Percentiles rank a stretch among this genome's conserved stretches.
Evolutionary conservation across 2,888 invertebrate species (phyloP).

Genomic region (Aporophyla lueneburgensis): DNA sequence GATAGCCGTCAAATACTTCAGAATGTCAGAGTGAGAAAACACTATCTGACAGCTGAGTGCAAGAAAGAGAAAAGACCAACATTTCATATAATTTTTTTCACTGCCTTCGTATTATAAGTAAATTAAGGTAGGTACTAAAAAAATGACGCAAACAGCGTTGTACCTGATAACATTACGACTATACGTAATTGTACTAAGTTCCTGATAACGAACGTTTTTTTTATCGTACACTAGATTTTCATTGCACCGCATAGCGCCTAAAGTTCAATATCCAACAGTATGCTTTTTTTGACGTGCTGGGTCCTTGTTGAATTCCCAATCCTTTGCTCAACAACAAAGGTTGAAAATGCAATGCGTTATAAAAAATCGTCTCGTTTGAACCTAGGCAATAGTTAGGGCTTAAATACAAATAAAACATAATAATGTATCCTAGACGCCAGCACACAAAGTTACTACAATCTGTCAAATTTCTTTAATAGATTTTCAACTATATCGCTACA

Average conservation of each 20-base stretch:
- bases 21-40: background rate
- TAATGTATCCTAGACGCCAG: background rate
- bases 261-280: background rate
- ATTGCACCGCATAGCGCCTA: too few species aligned
- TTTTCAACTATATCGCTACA: too few species aligned
- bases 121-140: background rate
- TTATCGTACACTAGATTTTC: background rate
- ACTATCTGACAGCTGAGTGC: background rate
- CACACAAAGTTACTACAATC: too few species aligned
- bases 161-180: constrained; percentile 31
- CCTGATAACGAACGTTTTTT: background rate
- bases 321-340: too few species aligned
- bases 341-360: background rate
- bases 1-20: background rate
- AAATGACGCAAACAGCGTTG: background rate
- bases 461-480: too few species aligned
- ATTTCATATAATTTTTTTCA: background rate
- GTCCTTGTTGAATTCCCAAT: background rate
- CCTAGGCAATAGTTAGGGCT: background rate
- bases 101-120: background rate
- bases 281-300: background rate
- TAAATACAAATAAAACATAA: background rate
- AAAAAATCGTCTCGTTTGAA: background rate
- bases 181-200: constrained; percentile 8
- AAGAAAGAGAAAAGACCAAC: background rate